phyloP scores from a whole-genome alignment of 2,113 vertebrate genomes.

The Bubo scandiacus region DNA sequence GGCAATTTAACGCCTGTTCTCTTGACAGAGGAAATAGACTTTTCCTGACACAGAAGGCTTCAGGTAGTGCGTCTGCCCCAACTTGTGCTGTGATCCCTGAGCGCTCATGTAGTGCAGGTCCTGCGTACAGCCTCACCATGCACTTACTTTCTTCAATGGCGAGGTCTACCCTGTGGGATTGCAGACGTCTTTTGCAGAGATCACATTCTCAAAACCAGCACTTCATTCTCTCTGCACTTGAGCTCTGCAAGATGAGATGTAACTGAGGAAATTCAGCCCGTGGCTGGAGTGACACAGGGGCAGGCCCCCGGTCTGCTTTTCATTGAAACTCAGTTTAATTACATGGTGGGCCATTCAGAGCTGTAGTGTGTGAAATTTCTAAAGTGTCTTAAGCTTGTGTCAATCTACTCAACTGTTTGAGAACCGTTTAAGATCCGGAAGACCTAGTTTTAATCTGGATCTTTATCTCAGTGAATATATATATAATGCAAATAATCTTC shows the following conservation, averaged over 20 bases:
- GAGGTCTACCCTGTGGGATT: background rate
- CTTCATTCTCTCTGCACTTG: background rate
- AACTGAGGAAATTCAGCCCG: background rate
- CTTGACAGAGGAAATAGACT: background rate
- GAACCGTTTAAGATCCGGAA: background rate
- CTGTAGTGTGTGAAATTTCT: background rate
- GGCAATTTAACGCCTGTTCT: background rate
- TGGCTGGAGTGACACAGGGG: background rate
- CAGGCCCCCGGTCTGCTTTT: background rate
- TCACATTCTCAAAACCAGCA: background rate
- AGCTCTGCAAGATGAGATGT: background rate
- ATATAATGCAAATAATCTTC: background rate
- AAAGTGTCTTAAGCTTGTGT: background rate
- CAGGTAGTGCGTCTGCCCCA: background rate
- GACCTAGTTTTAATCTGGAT: background rate
- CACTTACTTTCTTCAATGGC: background rate
- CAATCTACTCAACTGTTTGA: background rate
- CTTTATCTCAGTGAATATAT: background rate
- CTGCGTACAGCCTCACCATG: background rate
- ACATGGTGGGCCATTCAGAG: background rate
- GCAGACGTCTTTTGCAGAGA: background rate
- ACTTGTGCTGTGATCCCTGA: background rate
- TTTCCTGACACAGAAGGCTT: background rate
- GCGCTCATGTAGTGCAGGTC: rapidly evolving
- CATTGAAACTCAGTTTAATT: background rate